These are phyloP conservation scores for Balaenoptera acutorostrata DNA, from an alignment of 2,113 vertebrate genomes.

Conservation along the genomic window DNA sequence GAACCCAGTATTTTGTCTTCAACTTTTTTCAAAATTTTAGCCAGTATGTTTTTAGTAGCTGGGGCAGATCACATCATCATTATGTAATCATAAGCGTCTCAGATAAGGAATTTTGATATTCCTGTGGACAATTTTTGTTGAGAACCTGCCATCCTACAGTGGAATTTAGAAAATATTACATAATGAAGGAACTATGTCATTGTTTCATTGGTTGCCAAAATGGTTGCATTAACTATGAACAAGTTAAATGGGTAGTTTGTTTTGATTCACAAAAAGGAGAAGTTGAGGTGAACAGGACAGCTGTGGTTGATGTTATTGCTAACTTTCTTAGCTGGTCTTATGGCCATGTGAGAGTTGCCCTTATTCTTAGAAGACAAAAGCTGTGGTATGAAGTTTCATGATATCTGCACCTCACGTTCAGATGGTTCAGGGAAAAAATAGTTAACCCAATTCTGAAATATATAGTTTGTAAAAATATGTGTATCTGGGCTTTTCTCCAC, in stretches of 20 bases:
- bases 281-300: background rate
- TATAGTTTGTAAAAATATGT: background rate
- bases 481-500: background rate
- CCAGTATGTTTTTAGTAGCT: background rate
- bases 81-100: background rate
- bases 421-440: background rate
- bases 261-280: background rate
- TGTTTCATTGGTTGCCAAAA: background rate
- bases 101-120: background rate
- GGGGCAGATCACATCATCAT: background rate
- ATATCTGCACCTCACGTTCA: background rate
- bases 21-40: background rate
- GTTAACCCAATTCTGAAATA: background rate
- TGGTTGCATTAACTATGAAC: background rate
- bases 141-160: background rate
- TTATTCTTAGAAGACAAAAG: background rate
- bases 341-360: background rate
- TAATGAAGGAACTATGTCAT: background rate
- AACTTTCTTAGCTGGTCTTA: background rate
- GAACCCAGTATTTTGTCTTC: background rate
- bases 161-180: background rate
- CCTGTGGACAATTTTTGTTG: background rate
- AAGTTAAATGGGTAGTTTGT: background rate
- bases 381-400: background rate
- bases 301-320: background rate